Evolutionary conservation across 2,797 vertebrate genomes (phyloP).

Genomic region (Heliangelus exortis): DNA sequence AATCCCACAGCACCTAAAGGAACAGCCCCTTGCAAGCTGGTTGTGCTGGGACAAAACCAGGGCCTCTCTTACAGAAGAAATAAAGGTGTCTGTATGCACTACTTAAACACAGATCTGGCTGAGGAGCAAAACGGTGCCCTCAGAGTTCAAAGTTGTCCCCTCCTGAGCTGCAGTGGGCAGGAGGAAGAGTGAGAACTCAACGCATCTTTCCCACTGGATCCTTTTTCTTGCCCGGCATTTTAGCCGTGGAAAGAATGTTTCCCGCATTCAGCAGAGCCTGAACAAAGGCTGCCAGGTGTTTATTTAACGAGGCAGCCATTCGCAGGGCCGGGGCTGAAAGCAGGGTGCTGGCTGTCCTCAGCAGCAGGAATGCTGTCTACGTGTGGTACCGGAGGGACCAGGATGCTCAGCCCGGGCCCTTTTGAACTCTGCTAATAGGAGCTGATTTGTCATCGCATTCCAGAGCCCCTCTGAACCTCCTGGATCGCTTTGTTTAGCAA

Average conservation of each 20-base stretch:
- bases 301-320: not conserved
- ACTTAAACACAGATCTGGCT: not conserved
- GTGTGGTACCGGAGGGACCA: slow-evolving; percentile 26
- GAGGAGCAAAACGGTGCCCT: not conserved
- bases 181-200: not conserved
- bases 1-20: not conserved
- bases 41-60: not conserved
- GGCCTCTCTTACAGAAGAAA: not conserved
- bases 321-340: not conserved
- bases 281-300: not conserved
- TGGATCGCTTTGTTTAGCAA: not conserved
- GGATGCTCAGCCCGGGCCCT: not conserved
- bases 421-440: slow-evolving; percentile 6
- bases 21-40: not conserved
- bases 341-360: not conserved
- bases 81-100: not conserved
- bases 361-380: slow-evolving; percentile 30
- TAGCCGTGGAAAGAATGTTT: not conserved
- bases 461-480: not conserved
- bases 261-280: not conserved
- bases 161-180: not conserved
- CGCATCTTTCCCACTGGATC: not conserved
- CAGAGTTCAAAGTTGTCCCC: not conserved
- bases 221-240: not conserved
- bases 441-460: slow-evolving; percentile 16